These are phyloP conservation scores for Cephalopholis sonnerati DNA, from an alignment of 2,113 vertebrate species.

Conservation along the genomic window DNA sequence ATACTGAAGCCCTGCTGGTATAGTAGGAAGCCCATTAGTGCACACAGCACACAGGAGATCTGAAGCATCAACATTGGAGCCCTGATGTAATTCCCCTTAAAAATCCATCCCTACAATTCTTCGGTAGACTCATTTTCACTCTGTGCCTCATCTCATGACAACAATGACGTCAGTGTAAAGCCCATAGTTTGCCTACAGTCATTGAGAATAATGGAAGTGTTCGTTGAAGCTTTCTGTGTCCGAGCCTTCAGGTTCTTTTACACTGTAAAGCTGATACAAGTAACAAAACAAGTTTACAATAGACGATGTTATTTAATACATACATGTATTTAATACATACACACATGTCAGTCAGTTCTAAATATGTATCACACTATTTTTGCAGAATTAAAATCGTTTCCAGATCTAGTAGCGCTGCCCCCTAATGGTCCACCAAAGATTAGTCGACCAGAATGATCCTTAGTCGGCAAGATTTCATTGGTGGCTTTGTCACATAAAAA, in stretches of 20 bases:
- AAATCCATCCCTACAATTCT: not conserved
- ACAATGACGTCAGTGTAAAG: not conserved
- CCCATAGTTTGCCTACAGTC: not conserved
- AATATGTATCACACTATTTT: too few relatives aligned
- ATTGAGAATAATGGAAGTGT: too few relatives aligned
- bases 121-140: not conserved
- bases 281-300: not conserved
- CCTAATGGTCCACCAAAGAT: too few relatives aligned
- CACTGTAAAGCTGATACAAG: not conserved
- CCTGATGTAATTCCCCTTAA: not conserved
- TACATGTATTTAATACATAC: too few relatives aligned
- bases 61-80: slow-evolving; percentile 12
- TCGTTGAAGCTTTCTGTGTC: not conserved
- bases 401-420: too few relatives aligned
- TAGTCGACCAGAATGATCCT: too few relatives aligned
- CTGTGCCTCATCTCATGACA: not conserved
- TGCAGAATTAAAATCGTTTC: too few relatives aligned
- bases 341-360: not conserved
- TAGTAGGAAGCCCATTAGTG: slow-evolving; percentile 29
- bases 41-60: slow-evolving; percentile 17
- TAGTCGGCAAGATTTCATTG: too few relatives aligned
- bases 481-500: too few relatives aligned
- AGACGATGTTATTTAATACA: too few relatives aligned
- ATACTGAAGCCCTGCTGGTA: slow-evolving; percentile 15
- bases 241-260: too few relatives aligned